Percentiles rank a stretch among this genome's conserved stretches.
Conservation (phyloP, 2,888 invertebrate genomes). For the Netelia melanura region DNA sequence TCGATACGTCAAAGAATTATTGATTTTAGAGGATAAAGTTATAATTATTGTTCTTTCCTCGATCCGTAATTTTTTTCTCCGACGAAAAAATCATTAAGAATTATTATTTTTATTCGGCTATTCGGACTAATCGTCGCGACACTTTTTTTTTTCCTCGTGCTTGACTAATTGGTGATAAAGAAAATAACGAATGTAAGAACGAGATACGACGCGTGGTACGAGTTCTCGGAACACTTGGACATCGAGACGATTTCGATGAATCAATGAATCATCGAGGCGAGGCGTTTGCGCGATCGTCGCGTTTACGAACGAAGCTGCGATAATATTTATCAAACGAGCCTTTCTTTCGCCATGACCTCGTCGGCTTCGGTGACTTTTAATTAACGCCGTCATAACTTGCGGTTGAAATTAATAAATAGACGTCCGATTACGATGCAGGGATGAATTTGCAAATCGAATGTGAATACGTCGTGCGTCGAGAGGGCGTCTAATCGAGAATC, state of each 20-base stretch:
- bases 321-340: conserved; percentile 5
- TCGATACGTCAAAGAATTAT: not conserved
- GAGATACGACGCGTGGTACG: not conserved
- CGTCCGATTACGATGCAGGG: not conserved
- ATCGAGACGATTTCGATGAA: conserved; percentile 38
- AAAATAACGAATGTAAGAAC: not conserved
- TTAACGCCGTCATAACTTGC: not conserved
- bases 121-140: not conserved
- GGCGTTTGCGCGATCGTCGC: not conserved
- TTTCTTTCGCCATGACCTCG: not conserved
- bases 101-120: not conserved
- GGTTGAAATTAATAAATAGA: not conserved
- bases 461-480: not conserved
- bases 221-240: conserved; percentile 13
- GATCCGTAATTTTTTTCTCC: not conserved
- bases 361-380: not conserved
- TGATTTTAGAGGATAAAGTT: not conserved
- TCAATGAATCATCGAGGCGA: conserved; percentile 46
- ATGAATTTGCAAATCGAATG: not conserved
- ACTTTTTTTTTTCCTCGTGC: not conserved
- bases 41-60: not conserved
- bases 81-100: not conserved
- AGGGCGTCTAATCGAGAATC: not conserved
- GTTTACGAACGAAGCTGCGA: not conserved
- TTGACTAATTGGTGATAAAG: not conserved